phyloP scores from a whole-genome alignment of 2,797 vertebrate species.

The Peromyscus eremicus region DNA sequence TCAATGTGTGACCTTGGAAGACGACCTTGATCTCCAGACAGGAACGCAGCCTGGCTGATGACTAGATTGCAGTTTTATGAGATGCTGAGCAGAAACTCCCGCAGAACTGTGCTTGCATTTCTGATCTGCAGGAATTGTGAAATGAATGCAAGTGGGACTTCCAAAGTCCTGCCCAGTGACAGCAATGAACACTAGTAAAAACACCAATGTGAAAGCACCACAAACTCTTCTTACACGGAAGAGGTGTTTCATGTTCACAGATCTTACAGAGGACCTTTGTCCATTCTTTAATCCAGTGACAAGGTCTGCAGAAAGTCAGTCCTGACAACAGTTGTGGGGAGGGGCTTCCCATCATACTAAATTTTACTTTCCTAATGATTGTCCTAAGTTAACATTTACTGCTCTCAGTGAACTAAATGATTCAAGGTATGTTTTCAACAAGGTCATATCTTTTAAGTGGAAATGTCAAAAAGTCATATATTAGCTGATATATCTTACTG shows the following conservation, averaged over 20 bases:
- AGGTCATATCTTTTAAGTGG: neutral
- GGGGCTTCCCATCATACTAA: neutral
- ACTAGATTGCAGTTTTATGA: neutral
- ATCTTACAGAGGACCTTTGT: neutral
- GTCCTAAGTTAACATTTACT: neutral
- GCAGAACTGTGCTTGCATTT: neutral
- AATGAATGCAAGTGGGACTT: neutral
- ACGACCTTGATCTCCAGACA: neutral
- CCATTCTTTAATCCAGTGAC: neutral
- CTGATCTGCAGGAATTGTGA: neutral
- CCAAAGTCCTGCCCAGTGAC: neutral
- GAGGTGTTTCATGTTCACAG: neutral
- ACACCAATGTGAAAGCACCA: neutral
- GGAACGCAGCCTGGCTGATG: neutral
- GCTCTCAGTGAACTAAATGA: neutral
- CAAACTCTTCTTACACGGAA: neutral
- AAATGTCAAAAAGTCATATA: conserved; percentile 8
- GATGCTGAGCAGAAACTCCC: neutral
- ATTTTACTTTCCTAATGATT: neutral
- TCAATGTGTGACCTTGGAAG: neutral
- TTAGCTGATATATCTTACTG: neutral
- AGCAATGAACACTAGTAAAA: neutral
- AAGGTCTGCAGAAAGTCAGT: neutral
- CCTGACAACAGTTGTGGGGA: neutral
- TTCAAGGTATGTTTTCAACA: neutral